Evolutionary conservation across 2,888 invertebrate species (phyloP).

Genomic region (Parthenolecanium corni): DNA sequence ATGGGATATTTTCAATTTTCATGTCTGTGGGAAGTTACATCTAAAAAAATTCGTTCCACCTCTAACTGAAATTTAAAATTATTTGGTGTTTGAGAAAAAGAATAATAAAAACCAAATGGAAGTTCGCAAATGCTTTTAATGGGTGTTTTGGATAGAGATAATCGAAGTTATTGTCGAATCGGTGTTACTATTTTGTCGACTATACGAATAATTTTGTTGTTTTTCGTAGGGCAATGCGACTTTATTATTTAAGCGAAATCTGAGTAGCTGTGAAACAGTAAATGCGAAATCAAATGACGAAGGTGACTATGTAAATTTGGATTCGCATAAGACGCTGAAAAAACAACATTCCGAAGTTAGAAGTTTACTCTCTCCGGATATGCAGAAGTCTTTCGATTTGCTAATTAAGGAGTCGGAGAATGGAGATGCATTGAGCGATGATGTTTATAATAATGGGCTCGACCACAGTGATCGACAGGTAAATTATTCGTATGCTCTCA

Average conservation of each 20-base stretch:
- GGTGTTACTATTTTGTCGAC: too few species aligned
- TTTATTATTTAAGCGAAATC: constrained; percentile 57
- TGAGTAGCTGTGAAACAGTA: neutral
- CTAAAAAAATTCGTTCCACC: too few species aligned
- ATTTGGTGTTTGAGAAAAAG: too few species aligned
- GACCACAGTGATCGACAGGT: constrained; percentile 53
- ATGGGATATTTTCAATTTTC: neutral
- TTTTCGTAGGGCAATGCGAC: constrained; percentile 58
- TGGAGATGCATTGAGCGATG: constrained; percentile 45
- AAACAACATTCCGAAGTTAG: constrained; percentile 61
- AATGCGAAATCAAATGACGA: constrained; percentile 59
- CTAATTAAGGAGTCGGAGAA: constrained; percentile 62
- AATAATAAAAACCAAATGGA: too few species aligned
- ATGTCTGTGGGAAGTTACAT: too few species aligned
- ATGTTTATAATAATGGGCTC: constrained; percentile 43
- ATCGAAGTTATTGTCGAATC: too few species aligned
- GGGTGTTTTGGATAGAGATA: too few species aligned
- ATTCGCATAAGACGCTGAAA: constrained; percentile 38
- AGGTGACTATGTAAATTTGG: constrained; percentile 79
- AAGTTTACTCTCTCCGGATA: constrained; percentile 58
- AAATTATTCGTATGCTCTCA: neutral
- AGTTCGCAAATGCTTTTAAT: too few species aligned
- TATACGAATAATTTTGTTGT: too few species aligned
- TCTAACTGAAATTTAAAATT: too few species aligned
- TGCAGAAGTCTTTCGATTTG: constrained; percentile 63